A percentile compares a stretch with the other conserved stretches of the same genome.
Conservation (phyloP, 2,888 invertebrate genomes). For the Leptogaster cylindrica region DNA sequence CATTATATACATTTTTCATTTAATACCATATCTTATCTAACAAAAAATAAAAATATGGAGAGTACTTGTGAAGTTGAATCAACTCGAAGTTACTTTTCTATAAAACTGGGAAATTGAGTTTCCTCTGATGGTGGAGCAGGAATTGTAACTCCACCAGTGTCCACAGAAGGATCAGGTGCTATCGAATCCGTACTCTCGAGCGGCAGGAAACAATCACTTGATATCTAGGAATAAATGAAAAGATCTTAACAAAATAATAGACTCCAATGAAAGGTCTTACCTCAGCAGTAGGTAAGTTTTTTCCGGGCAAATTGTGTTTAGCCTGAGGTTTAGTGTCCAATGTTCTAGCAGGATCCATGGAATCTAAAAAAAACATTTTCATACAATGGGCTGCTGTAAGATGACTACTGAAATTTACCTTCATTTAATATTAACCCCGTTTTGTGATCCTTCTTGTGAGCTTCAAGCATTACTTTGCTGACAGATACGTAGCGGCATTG, state of each 20-base stretch:
- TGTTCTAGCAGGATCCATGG: constrained; percentile 51
- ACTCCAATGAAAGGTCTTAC: constrained; percentile 46
- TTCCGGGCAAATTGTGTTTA: constrained; percentile 44
- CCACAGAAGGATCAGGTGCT: constrained; percentile 57
- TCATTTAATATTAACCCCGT: constrained; percentile 56
- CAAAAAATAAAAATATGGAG: no score
- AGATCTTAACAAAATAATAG: not conserved
- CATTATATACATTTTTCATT: no score
- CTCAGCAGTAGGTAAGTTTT: constrained; percentile 52
- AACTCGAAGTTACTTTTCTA: constrained; percentile 5
- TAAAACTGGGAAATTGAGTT: constrained; percentile 56
- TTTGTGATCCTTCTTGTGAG: constrained; percentile 57
- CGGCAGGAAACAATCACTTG: constrained; percentile 58
- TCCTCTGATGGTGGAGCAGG: constrained; percentile 59
- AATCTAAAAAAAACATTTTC: constrained; percentile 52
- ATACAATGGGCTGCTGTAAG: no score
- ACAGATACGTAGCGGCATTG: constrained; percentile 56
- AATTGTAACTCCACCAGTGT: constrained; percentile 60
- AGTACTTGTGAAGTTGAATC: no score
- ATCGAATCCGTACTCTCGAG: constrained; percentile 58
- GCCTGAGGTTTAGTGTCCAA: constrained; percentile 50
- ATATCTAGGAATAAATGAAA: constrained; percentile 51
- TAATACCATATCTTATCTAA: no score
- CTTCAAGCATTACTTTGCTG: constrained; percentile 52
- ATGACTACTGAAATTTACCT: constrained; percentile 46